These are phyloP conservation scores for Crotalus viridis DNA, from an alignment of 2,113 vertebrate genomes.

Conservation along the genomic window DNA sequence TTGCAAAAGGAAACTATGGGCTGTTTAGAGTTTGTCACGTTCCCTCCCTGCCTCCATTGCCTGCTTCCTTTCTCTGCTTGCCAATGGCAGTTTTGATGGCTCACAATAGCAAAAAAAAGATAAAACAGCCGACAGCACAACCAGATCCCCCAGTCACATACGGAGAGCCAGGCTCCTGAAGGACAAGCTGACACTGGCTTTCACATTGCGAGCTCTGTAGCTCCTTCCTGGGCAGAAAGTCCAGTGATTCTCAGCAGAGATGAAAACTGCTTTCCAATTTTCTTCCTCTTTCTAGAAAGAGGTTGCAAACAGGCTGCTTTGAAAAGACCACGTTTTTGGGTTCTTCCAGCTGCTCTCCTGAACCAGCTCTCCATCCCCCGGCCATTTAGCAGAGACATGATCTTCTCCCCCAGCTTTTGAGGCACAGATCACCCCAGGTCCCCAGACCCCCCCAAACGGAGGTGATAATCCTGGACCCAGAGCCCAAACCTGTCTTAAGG, in stretches of 20 bases:
- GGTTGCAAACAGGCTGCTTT: neutral
- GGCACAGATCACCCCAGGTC: neutral
- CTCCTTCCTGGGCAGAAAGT: neutral
- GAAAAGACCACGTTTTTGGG: neutral
- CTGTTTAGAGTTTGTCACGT: neutral
- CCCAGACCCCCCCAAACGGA: neutral
- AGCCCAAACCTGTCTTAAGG: neutral
- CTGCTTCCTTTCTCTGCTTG: neutral
- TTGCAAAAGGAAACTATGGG: neutral
- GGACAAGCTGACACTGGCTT: neutral
- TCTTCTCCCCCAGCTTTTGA: neutral
- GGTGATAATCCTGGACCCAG: neutral
- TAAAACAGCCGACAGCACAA: neutral
- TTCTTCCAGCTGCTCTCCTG: neutral
- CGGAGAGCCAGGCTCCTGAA: neutral
- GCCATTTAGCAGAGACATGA: neutral
- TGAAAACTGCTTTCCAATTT: neutral
- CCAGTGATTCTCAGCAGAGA: constrained; percentile 23
- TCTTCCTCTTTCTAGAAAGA: neutral
- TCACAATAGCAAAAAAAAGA: neutral
- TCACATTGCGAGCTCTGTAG: neutral
- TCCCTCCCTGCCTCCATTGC: neutral
- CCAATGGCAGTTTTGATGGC: neutral
- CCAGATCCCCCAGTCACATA: too few relatives aligned
- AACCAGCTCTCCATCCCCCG: neutral